Conservation (phyloP, 1,140 invertebrate species). For the Conus betulinus region DNA sequence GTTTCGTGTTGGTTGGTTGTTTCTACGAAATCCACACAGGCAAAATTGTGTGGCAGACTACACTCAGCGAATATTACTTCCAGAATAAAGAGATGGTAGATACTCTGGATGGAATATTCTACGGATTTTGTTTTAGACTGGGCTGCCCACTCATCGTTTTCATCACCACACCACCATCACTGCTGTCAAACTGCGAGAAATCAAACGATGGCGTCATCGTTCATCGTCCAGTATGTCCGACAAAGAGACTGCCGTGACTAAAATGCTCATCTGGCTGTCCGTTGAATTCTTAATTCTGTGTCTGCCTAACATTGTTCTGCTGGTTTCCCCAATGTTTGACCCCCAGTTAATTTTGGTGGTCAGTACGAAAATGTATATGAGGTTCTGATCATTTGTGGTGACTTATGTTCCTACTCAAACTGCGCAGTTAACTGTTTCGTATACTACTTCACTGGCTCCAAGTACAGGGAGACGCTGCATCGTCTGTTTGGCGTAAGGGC, state of each 20-base stretch:
- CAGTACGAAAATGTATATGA: not conserved
- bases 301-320: not conserved
- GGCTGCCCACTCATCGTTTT: not conserved
- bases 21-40: not conserved
- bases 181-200: not conserved
- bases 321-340: not conserved
- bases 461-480: slow-evolving; percentile 5
- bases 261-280: slow-evolving; percentile 4
- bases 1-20: not conserved
- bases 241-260: slow-evolving; percentile 3
- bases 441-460: not conserved
- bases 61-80: not conserved
- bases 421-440: not conserved
- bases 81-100: slow-evolving; percentile 12
- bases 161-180: not conserved
- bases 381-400: too few species aligned
- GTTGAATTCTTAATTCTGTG: not conserved
- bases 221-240: not conserved
- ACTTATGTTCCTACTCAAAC: not conserved
- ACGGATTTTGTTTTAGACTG: slow-evolving; percentile 13
- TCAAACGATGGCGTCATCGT: not conserved
- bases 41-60: not conserved
- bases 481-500: not conserved
- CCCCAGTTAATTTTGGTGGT: not conserved
- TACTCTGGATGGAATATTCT: slow-evolving; percentile 19